Conservation (phyloP, 2,797 vertebrate species). For the Gobio occitaniae region DNA sequence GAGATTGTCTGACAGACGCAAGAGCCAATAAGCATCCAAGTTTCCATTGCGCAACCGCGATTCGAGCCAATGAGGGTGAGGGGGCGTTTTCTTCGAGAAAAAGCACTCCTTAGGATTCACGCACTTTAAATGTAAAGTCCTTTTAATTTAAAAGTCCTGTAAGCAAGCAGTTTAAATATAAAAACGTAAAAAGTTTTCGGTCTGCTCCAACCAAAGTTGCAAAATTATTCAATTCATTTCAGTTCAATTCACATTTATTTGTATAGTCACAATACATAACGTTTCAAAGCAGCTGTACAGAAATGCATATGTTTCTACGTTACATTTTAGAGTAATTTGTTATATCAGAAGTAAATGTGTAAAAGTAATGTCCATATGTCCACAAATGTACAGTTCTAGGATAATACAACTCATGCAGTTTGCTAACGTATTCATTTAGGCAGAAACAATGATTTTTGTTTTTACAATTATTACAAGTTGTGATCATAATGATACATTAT, state of each 20-base stretch:
- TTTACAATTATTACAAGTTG: too few species aligned
- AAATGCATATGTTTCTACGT: background rate
- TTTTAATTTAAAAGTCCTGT: background rate
- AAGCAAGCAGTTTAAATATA: too few species aligned
- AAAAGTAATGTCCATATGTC: background rate
- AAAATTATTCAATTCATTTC: background rate
- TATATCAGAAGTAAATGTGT: background rate
- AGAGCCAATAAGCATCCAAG: constrained; percentile 66
- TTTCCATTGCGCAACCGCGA: background rate
- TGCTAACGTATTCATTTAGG: background rate
- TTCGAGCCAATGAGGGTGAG: constrained; percentile 20
- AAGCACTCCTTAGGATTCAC: background rate
- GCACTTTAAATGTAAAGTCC: background rate
- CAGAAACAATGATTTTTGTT: background rate
- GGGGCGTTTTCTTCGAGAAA: background rate
- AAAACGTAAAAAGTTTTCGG: background rate
- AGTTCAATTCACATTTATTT: background rate
- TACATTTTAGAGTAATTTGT: background rate
- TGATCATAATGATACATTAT: background rate
- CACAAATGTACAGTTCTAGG: too few species aligned
- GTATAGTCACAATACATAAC: background rate
- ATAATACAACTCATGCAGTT: background rate
- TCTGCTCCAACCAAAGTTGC: background rate
- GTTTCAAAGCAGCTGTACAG: background rate
- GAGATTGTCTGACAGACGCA: constrained; percentile 45